phyloP scores from a whole-genome alignment of 2,113 vertebrate genomes.

The Xenopus borealis region DNA sequence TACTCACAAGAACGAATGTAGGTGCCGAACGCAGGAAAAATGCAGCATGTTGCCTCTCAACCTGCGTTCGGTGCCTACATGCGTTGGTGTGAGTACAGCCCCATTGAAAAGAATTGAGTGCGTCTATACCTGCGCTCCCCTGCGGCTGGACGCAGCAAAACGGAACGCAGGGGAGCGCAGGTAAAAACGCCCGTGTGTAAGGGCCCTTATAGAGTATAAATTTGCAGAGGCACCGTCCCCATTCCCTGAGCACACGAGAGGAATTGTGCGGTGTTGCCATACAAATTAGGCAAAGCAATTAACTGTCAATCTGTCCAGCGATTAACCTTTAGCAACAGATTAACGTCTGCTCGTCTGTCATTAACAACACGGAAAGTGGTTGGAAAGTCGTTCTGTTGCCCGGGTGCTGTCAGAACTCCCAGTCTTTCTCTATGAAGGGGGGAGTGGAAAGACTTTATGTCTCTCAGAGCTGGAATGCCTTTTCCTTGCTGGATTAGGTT shows the following conservation, averaged over 20 bases:
- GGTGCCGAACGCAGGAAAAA: too few species aligned
- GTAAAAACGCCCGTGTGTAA: too few species aligned
- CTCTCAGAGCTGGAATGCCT: constrained; percentile 12
- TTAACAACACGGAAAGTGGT: constrained; percentile 5
- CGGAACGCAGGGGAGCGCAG: too few species aligned
- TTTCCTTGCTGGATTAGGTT: constrained; percentile 1
- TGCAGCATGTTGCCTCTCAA: too few species aligned
- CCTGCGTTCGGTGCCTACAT: too few species aligned
- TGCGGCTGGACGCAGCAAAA: too few species aligned
- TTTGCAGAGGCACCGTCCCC: too few species aligned
- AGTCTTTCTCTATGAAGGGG: not conserved
- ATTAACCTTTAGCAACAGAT: constrained; percentile 8
- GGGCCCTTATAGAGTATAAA: too few species aligned
- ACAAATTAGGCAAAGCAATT: constrained; percentile 4
- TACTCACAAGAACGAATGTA: too few species aligned
- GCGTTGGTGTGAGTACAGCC: too few species aligned
- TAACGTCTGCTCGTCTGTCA: constrained; percentile 13
- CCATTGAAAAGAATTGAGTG: too few species aligned
- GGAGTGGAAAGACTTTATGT: constrained; percentile 4
- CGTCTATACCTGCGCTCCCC: too few species aligned
- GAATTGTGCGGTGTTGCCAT: not conserved
- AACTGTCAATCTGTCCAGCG: constrained; percentile 1
- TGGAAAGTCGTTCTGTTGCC: not conserved
- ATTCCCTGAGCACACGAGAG: not conserved
- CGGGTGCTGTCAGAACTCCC: constrained; percentile 5